Percentiles rank a stretch among this genome's conserved stretches.
These are phyloP conservation scores for Hemitrygon akajei DNA, from an alignment of 2,797 vertebrate species.

Conservation along the genomic window DNA sequence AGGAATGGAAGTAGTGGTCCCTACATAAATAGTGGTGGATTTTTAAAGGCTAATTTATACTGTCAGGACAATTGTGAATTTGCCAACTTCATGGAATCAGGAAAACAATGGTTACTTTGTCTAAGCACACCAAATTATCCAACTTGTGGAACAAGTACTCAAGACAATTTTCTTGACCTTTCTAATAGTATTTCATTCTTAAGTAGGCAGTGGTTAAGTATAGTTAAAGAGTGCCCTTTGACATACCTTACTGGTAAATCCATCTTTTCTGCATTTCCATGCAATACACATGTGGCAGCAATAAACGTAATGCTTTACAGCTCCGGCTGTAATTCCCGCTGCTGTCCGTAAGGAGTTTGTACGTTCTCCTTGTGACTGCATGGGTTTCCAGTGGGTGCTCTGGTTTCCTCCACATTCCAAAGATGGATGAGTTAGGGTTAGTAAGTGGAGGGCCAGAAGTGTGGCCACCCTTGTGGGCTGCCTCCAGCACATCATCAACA, in stretches of 20 bases:
- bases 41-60: neutral
- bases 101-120: neutral
- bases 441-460: too few species aligned
- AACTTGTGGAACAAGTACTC: neutral
- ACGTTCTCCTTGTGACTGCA: too few species aligned
- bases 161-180: neutral
- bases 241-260: neutral
- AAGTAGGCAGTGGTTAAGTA: neutral
- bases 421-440: too few species aligned
- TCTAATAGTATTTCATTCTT: constrained; percentile 1
- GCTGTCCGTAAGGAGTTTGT: too few species aligned
- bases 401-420: too few species aligned
- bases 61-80: neutral
- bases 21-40: neutral
- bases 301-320: too few species aligned
- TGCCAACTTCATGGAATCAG: neutral
- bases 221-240: too few species aligned
- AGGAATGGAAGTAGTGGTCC: too few species aligned
- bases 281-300: neutral
- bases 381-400: too few species aligned
- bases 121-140: neutral
- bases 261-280: neutral
- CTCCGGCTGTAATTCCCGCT: too few species aligned
- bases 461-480: too few species aligned
- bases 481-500: too few species aligned